Evolutionary conservation across 2,888 invertebrate species (phyloP), one percentile per base, ranked within the genome.

Genomic region (Ochropleura plecta): DNA sequence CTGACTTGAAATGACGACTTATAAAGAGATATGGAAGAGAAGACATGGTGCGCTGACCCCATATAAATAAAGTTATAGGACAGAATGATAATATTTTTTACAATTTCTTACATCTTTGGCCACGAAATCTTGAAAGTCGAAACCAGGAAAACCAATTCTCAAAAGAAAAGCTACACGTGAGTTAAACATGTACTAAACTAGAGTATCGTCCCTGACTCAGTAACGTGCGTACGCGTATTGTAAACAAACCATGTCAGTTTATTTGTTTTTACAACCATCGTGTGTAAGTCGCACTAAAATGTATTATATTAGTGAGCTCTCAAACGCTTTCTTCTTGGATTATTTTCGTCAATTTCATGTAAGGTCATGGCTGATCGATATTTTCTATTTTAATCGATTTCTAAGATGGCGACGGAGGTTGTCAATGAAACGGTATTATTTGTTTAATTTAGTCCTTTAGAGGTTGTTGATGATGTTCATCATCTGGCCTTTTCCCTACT

Each of bases 191-290:
- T 57, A 69, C 44, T 57, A 42, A 63, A 66, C 62, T 53, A 81
- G 70, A 81, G 55, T 18, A 42, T 42, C 70, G 79, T 76, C 79
- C 77, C 70, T 79, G 79, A 79, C 70, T 64, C 63, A 76, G 81
- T 64, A 66, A 42, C 79, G 82, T 81, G 79, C 79, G 79, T 78
- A 82, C 82, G 79, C 60, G 77, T 69, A 40, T 48, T 77, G 71
- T 82, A 79, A 77, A 79, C 82, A 79, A 57, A 63, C 82, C n/a
- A 16, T 57, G 65, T 63, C 66, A 63, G 66, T 49, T 57, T 71
- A 78, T 82, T 82, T 77, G 78, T 67, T 79, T 82, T 67, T 57
- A 20, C 48, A 57, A 44, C 57, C 51, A 71, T 51, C 82, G 77
- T 63, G 65, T 76, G 70, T 51, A 42, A 63, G 70, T 76, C 64